phyloP scores from a whole-genome alignment of 2,113 vertebrate species.

The Trichomycterus rosablanca region DNA sequence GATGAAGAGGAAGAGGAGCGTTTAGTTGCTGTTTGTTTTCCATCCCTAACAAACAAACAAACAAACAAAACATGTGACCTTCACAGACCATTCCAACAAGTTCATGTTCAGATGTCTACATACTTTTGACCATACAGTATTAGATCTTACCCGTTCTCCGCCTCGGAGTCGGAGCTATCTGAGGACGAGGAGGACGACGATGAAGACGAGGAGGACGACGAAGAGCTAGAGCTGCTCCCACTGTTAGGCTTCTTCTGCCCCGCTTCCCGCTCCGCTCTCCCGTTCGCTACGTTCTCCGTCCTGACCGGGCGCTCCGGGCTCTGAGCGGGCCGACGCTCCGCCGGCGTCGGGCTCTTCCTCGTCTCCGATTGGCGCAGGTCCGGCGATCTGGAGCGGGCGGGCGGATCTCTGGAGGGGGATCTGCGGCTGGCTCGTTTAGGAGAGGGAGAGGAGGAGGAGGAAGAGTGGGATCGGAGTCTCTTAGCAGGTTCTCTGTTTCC shows the following conservation, averaged over 20 bases:
- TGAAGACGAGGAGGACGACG: constrained; percentile 56
- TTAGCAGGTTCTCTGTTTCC: constrained; percentile 19
- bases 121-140: no score
- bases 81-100: not conserved
- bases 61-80: not conserved
- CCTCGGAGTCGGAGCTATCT: constrained; percentile 69
- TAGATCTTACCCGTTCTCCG: constrained; percentile 56
- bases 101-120: no score
- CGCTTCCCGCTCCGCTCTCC: constrained; percentile 43
- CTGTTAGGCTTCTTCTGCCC: constrained; percentile 36
- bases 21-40: constrained; percentile 32
- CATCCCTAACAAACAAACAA: no score
- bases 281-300: constrained; percentile 47
- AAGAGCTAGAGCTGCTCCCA: constrained; percentile 57
- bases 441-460: constrained; percentile 30
- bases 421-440: constrained; percentile 25
- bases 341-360: constrained; percentile 37
- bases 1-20: constrained; percentile 61
- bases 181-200: constrained; percentile 66
- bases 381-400: constrained; percentile 41
- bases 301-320: not conserved
- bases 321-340: not conserved
- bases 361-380: constrained; percentile 36
- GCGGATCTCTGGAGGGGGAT: constrained; percentile 30
- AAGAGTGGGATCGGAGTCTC: constrained; percentile 3